phyloP scores from a whole-genome alignment of 2,888 invertebrate species.

The Tipula confusa region DNA sequence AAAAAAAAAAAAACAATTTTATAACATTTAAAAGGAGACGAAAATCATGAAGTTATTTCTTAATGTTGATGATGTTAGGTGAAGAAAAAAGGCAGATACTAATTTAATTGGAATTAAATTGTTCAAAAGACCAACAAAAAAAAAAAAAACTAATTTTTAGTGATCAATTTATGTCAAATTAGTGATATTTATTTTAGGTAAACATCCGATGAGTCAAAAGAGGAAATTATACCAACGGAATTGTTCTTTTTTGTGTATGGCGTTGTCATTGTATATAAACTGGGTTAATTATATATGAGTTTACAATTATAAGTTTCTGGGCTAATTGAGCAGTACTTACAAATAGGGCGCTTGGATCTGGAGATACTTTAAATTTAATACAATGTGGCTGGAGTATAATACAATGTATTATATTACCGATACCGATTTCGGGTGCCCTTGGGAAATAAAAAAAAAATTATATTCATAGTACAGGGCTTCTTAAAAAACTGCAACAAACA shows the following conservation, averaged over 20 bases:
- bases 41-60: not conserved
- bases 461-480: too few species aligned
- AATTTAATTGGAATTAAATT: slow-evolving; percentile 25
- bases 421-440: too few species aligned
- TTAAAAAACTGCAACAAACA: too few species aligned
- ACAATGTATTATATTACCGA: too few species aligned
- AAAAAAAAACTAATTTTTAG: not conserved
- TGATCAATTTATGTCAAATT: slow-evolving; percentile 25
- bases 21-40: slow-evolving; percentile 9
- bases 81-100: not conserved
- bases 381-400: too few species aligned
- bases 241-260: not conserved
- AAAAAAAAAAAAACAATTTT: too few species aligned
- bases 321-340: too few species aligned
- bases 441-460: too few species aligned
- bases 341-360: too few species aligned
- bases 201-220: not conserved
- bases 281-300: too few species aligned
- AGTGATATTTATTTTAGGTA: slow-evolving; percentile 12
- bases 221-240: not conserved
- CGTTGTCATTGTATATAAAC: not conserved
- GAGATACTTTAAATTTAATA: too few species aligned
- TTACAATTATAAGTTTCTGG: too few species aligned
- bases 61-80: not conserved
- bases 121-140: not conserved